Conservation (phyloP, 2,888 invertebrate genomes). For the Phaedon cochleariae region DNA sequence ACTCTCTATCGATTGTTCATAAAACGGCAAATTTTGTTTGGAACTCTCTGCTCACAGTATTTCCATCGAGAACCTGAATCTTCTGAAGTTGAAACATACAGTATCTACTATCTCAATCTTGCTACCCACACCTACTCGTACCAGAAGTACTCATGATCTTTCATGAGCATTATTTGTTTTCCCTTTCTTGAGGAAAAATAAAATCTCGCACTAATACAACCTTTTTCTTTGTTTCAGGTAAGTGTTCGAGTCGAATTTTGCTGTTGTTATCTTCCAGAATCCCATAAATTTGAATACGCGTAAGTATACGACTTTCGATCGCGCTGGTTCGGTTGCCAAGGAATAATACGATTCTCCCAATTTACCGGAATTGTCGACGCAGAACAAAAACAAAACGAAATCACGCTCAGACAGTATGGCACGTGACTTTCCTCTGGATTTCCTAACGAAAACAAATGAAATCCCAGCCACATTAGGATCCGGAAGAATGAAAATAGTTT, state of each 20-base stretch:
- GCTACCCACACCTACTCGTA: too few relatives aligned
- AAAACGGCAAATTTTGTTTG: too few relatives aligned
- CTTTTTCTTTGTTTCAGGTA: conserved; percentile 15
- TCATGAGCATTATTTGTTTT: too few relatives aligned
- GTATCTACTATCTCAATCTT: too few relatives aligned
- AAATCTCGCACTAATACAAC: too few relatives aligned
- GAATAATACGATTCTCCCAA: neutral
- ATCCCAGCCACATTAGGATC: neutral
- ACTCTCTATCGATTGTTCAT: too few relatives aligned
- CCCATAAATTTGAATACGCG: conserved; percentile 2
- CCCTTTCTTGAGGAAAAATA: too few relatives aligned
- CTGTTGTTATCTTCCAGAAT: neutral
- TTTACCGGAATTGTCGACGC: conserved; percentile 10
- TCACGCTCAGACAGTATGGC: conserved; percentile 4
- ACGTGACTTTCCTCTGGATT: conserved; percentile 15
- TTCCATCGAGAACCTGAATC: too few relatives aligned
- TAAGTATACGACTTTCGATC: neutral
- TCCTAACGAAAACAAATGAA: conserved; percentile 1
- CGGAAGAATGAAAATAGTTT: conserved; percentile 28
- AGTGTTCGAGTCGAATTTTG: neutral
- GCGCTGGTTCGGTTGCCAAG: neutral
- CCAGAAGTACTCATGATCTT: too few relatives aligned
- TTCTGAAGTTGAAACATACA: too few relatives aligned
- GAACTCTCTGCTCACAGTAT: too few relatives aligned
- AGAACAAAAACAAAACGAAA: conserved; percentile 18